Base-by-base conservation (phyloP, 2,888 invertebrate genomes). In the Drosophila cyrtoloma region DNA sequence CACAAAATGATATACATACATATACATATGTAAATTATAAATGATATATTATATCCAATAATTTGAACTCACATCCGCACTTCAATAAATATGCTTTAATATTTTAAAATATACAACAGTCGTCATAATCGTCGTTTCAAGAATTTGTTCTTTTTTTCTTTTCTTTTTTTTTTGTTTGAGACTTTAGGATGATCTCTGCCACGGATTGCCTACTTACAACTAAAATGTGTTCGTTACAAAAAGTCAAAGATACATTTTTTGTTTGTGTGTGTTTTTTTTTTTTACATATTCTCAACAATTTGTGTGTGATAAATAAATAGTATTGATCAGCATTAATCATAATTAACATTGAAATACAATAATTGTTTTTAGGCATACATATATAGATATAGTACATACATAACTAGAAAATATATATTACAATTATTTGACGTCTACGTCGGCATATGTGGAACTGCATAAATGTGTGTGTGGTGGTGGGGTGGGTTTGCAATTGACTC, bases 281-380 rank as follows among this genome's bases (percentile, higher is more conserved):
- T 57, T 70, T 58, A 56, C 51, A 51, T 60, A 61, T 42, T 51
- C 50, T 56, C 51, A 65, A 71, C 77, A 64, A 32, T 53, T 55
- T 71, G 51, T 69, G 51, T 65, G 61, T 61, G 62, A 51, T 88
- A 72, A 90, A 86, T 86, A 90, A 89, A 90, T 90, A 86, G 72
- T 75, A 90, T 89, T 75, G 71, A 78, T 84, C 82, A 79, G 77
- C 75, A 81, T 73, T 77, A 86, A 86, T 86, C 83, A 82, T 82
- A 87, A 87, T 90, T 77, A 87, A 87, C 86, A 90, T 87, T 89
- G 89, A 86, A 84, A 84, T 86, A 86, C 80, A 77, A 67, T 82
- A 68, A 75, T 67, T 57, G 61, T 83, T 71, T 56, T 75, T 56
- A 72, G 61, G 65, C 71, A 80, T 79, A 57, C n/a, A 39, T 35